These are phyloP conservation scores for Anthrax anthrax DNA, from an alignment of 2,888 invertebrate genomes.

Conservation along the genomic window DNA sequence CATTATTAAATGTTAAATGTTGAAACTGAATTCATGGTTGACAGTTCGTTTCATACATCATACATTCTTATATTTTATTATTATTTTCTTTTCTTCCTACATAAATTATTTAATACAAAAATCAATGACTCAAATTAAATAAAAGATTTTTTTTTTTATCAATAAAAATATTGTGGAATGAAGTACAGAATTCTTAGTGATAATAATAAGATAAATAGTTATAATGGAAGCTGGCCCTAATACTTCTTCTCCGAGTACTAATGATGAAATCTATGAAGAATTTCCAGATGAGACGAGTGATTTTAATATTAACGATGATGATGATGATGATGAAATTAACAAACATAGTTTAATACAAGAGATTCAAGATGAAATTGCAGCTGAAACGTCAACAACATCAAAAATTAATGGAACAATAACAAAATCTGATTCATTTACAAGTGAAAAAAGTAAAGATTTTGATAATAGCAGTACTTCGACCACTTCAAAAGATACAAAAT, in stretches of 20 bases:
- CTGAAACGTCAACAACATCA: conserved; percentile 7
- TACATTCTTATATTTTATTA: too few species aligned
- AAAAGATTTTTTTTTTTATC: too few species aligned
- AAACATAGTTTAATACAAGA: conserved; percentile 27
- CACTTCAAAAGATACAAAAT: conserved; percentile 4
- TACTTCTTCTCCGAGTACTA: conserved; percentile 7
- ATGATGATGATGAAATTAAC: conserved; percentile 19
- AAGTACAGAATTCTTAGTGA: too few species aligned
- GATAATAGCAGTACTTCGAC: conserved; percentile 21
- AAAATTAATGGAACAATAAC: conserved; percentile 13
- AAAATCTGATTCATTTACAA: conserved; percentile 17
- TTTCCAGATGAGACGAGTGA: conserved; percentile 43
- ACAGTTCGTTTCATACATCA: too few species aligned
- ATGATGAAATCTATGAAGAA: conserved; percentile 49
- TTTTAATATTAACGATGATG: conserved; percentile 27
- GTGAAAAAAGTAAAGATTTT: conserved; percentile 20
- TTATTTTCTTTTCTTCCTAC: too few species aligned
- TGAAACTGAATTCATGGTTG: too few species aligned
- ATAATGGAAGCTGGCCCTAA: conserved; percentile 8
- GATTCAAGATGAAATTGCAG: conserved; percentile 21
- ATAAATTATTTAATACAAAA: too few species aligned
- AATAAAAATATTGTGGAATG: too few species aligned
- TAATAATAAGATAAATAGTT: not conserved
- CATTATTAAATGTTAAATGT: too few species aligned
- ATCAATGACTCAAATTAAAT: too few species aligned